Base-by-base conservation (phyloP, 2,797 vertebrate genomes). In the Pagetopsis macropterus region DNA sequence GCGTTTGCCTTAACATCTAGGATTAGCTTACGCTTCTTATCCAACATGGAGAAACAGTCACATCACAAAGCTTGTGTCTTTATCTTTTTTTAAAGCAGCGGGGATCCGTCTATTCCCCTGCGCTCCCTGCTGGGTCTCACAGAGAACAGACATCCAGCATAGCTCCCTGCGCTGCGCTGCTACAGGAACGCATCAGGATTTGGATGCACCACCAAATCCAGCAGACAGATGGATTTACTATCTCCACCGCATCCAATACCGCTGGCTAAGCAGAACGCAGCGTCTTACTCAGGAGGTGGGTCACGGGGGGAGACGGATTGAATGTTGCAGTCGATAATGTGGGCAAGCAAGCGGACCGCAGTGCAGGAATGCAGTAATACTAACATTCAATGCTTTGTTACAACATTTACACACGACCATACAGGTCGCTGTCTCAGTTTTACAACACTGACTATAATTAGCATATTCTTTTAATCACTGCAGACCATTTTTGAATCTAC, bases 201-300 rank as follows among this genome's bases (percentile, higher is more conserved):
- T 78, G 87, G 78, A 84, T 79, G 63, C 65, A 73, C 49, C 37
- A 64, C 56, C 46, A 41, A 44, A 72, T 72, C 49, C 64, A 78
- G 61, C 58, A 49, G 78, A 81, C 80, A 81, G 83, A 91, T 88
- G 78, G 87, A 91, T 92, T 91, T 91, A 89, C 76, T 81, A 87
- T 87, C 82, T 79, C 65, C 56, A 61, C 77, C 40, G 70, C 65
- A 43, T 79, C 65, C 69, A 9, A 72, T 84, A 74, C 27, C 57
- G 85, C 82, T 11, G 76, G 44, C 78, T 91, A 82, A 73, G 87
- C 90, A 82, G 64, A 90, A 83, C 83, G 72, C 71, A 23, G 74
- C 9, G 21, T 65, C 78, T 87, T 75, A 79, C 79, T 91, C 85
- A 75, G 74, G 69, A 75, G 71, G 31, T 55, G 68, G 83, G 72